Conservation (phyloP, 2,888 invertebrate species). For the Chrysomela aeneicollis region DNA sequence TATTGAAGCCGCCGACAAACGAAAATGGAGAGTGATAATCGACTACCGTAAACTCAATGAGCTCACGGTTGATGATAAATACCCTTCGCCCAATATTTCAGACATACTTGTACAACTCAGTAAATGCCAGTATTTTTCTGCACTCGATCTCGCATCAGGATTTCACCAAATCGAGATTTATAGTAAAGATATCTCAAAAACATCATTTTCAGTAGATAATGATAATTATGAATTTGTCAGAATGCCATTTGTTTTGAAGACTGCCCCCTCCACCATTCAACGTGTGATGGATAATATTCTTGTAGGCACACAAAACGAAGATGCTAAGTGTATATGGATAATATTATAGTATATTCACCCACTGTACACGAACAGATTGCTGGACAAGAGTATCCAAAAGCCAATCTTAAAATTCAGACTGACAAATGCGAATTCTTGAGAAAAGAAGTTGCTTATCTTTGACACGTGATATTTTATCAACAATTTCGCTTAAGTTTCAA, state of each 20-base stretch:
- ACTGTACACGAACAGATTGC: no score
- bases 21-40: slow-evolving; percentile 14
- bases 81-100: slow-evolving; percentile 15
- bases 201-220: slow-evolving; percentile 24
- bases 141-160: slow-evolving; percentile 18
- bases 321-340: slow-evolving; percentile 16
- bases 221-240: slow-evolving; percentile 20
- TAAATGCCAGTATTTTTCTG: slow-evolving; percentile 15
- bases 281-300: slow-evolving; percentile 30
- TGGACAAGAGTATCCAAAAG: no score
- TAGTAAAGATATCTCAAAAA: slow-evolving; percentile 26
- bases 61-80: slow-evolving; percentile 12
- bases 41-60: slow-evolving; percentile 15
- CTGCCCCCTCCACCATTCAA: slow-evolving; percentile 26
- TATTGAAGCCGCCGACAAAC: slow-evolving; percentile 28
- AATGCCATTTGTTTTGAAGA: slow-evolving; percentile 30
- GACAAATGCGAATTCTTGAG: slow-evolving; percentile 33
- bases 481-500: no score
- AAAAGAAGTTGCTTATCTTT: slow-evolving; percentile 2
- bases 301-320: slow-evolving; percentile 10
- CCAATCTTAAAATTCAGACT: slow-evolving; percentile 34
- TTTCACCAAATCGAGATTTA: slow-evolving; percentile 29
- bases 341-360: slow-evolving; percentile 2
- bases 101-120: slow-evolving; percentile 21
- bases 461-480: no score